A percentile compares a stretch with the other conserved stretches of the same genome.
Conservation (phyloP, 2,797 vertebrate genomes). For the Halcyon smyrnensis region DNA sequence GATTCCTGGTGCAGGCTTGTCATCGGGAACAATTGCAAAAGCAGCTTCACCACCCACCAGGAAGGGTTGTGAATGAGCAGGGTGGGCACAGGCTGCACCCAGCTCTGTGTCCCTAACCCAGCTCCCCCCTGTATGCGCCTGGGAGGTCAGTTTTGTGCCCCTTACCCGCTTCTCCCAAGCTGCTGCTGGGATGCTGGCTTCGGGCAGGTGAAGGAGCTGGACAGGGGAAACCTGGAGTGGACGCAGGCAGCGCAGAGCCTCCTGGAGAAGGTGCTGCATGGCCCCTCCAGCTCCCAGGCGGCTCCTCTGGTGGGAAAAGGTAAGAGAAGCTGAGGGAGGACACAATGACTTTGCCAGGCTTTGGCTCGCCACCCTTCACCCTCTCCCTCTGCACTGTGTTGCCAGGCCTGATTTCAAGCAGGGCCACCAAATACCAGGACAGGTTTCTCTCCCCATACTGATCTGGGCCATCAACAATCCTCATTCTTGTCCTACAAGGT, state of each 20-base stretch:
- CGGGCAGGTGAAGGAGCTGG: accelerated
- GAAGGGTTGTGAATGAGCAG: background rate
- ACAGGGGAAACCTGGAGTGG: background rate
- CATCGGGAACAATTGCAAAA: slow-evolving; percentile 13
- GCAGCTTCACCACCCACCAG: background rate
- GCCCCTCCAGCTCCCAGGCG: background rate
- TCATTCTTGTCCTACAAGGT: background rate
- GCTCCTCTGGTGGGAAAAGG: background rate
- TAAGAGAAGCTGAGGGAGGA: background rate
- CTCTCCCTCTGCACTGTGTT: background rate
- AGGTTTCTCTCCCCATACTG: background rate
- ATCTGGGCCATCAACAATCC: background rate
- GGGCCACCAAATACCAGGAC: background rate
- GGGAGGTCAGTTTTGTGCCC: background rate
- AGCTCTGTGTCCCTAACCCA: background rate
- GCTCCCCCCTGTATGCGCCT: accelerated
- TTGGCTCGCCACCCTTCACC: background rate
- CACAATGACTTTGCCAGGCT: background rate
- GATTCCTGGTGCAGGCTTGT: slow-evolving; percentile 16
- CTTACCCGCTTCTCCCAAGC: background rate
- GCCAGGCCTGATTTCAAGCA: background rate
- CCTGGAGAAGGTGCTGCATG: accelerated
- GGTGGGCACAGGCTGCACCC: background rate
- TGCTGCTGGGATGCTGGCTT: background rate
- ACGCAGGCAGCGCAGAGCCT: background rate